These are phyloP conservation scores for Phoebastria nigripes DNA, from an alignment of 2,797 vertebrate species.

Conservation along the genomic window DNA sequence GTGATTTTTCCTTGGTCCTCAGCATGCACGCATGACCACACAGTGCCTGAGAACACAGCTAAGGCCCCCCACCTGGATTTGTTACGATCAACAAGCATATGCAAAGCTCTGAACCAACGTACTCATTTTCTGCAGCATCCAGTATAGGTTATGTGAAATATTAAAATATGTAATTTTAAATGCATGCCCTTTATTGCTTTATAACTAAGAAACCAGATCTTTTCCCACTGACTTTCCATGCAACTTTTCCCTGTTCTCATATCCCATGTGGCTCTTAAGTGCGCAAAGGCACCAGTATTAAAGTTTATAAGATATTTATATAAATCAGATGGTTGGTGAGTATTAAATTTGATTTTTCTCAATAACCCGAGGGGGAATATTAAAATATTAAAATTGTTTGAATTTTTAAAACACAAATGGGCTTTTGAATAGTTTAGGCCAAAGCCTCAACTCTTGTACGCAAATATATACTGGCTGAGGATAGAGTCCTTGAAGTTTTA, in stretches of 20 bases:
- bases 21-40: background rate
- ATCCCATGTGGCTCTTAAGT: conserved; percentile 63
- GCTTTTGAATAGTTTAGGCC: conserved; percentile 36
- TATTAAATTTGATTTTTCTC: conserved; percentile 57
- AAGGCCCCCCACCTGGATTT: conserved; percentile 25
- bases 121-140: background rate
- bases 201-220: conserved; percentile 62
- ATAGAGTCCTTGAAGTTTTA: conserved; percentile 28
- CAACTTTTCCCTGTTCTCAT: conserved; percentile 43
- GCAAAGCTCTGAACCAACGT: background rate
- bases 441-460: background rate
- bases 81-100: background rate
- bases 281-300: conserved; percentile 55
- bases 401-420: conserved; percentile 58
- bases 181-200: conserved; percentile 56
- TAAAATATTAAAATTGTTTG: conserved; percentile 62
- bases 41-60: background rate
- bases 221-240: conserved; percentile 58
- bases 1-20: background rate
- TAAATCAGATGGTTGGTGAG: conserved; percentile 64
- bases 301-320: conserved; percentile 72
- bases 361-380: conserved; percentile 49
- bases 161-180: conserved; percentile 69
- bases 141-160: conserved; percentile 28
- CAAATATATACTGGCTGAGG: background rate